These are phyloP conservation scores for Hyla sarda DNA, from an alignment of 2,113 vertebrate genomes.

Conservation along the genomic window DNA sequence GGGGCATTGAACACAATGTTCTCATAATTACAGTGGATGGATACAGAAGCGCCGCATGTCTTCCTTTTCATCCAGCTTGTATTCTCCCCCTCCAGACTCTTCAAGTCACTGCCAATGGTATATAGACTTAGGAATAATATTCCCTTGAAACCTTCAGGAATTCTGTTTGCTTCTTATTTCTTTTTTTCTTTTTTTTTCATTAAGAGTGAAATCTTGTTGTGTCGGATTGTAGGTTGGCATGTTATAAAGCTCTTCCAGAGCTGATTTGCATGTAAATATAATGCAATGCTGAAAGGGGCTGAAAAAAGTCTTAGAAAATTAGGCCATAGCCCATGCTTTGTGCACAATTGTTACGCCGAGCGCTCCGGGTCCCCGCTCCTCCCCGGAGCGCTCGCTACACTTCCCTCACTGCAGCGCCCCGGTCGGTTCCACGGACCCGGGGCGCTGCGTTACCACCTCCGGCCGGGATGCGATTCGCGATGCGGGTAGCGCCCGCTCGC, in stretches of 20 bases:
- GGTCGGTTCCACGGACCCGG: too few species aligned
- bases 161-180: too few species aligned
- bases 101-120: constrained; percentile 34
- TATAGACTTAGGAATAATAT: constrained; percentile 38
- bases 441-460: too few species aligned
- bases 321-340: constrained; percentile 54
- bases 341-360: too few species aligned
- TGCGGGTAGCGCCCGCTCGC: too few species aligned
- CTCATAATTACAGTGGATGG: constrained; percentile 17
- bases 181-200: too few species aligned
- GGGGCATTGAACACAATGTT: not conserved
- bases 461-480: too few species aligned
- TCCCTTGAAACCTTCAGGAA: constrained; percentile 32
- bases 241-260: constrained; percentile 48
- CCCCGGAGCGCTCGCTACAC: too few species aligned
- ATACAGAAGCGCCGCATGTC: constrained; percentile 21
- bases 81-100: constrained; percentile 28
- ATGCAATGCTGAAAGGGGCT: constrained; percentile 45
- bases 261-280: constrained; percentile 61
- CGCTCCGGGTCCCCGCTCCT: too few species aligned
- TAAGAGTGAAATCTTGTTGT: constrained; percentile 51
- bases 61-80: not conserved
- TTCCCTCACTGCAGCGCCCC: too few species aligned
- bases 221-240: constrained; percentile 26
- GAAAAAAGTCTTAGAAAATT: constrained; percentile 52